A percentile compares a stretch with the other conserved stretches of the same genome.
These are phyloP conservation scores for Carettochelys insculpta DNA, from an alignment of 2,113 vertebrate species.

Conservation along the genomic window DNA sequence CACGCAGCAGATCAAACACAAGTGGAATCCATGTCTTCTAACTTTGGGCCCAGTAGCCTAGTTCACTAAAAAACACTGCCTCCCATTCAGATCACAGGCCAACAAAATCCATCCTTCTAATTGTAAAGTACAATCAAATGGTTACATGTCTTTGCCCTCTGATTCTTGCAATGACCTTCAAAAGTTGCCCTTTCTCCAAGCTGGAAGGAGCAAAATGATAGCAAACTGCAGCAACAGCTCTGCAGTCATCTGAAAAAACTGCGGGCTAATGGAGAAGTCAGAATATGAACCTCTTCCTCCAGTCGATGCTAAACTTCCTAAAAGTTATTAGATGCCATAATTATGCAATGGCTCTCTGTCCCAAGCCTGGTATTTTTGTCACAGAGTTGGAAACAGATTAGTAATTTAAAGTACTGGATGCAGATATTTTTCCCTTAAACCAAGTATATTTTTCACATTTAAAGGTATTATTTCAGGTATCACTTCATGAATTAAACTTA, in stretches of 20 bases:
- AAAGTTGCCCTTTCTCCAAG: background rate
- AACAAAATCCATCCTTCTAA: background rate
- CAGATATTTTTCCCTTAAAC: background rate
- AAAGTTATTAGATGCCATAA: background rate
- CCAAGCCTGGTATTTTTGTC: fast-evolving
- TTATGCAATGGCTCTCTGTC: background rate
- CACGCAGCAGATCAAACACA: background rate
- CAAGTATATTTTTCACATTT: background rate
- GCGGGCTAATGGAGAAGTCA: fast-evolving
- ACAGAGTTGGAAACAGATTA: background rate
- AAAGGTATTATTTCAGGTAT: background rate
- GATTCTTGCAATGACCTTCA: background rate
- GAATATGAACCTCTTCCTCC: background rate
- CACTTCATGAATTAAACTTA: background rate
- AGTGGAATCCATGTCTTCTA: background rate
- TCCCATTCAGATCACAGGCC: background rate
- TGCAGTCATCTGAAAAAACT: fast-evolving
- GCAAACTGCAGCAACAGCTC: background rate
- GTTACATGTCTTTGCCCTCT: background rate
- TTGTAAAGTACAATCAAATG: fast-evolving
- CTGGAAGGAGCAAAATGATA: background rate
- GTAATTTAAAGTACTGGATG: background rate
- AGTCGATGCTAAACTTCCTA: background rate
- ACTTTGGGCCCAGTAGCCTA: background rate
- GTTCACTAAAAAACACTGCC: background rate